phyloP scores from a whole-genome alignment of 2,797 vertebrate species.

The Premnoplex brunnescens region DNA sequence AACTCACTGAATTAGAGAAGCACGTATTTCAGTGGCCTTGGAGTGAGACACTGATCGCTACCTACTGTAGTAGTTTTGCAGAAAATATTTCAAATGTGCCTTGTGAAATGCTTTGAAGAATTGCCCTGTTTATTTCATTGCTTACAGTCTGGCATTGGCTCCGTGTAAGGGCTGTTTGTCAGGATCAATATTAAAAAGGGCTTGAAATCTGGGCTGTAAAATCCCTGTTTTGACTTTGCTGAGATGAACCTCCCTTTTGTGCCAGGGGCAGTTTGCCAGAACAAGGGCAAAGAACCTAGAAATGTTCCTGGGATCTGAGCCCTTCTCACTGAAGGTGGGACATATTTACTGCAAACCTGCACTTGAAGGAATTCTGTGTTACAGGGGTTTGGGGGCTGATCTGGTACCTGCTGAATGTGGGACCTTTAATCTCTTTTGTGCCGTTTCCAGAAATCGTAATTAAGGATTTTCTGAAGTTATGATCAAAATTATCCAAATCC shows the following conservation, averaged over 20 bases:
- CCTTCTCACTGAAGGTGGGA: neutral
- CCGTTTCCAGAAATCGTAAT: neutral
- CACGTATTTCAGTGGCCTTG: neutral
- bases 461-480: neutral
- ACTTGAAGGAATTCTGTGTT: fast-evolving
- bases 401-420: neutral
- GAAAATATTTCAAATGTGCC: neutral
- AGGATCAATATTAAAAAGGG: neutral
- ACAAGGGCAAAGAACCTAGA: neutral
- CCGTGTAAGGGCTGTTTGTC: neutral
- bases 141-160: neutral
- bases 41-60: neutral
- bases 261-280: neutral
- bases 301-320: neutral
- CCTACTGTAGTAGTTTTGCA: neutral
- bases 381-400: fast-evolving
- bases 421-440: neutral
- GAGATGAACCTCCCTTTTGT: neutral
- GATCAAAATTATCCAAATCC: neutral
- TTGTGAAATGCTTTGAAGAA: neutral
- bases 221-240: neutral
- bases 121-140: neutral
- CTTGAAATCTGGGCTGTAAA: neutral
- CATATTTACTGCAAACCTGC: neutral
- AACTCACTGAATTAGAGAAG: neutral